Conservation (phyloP, 2,113 vertebrate genomes). For the Pelusios castaneus region DNA sequence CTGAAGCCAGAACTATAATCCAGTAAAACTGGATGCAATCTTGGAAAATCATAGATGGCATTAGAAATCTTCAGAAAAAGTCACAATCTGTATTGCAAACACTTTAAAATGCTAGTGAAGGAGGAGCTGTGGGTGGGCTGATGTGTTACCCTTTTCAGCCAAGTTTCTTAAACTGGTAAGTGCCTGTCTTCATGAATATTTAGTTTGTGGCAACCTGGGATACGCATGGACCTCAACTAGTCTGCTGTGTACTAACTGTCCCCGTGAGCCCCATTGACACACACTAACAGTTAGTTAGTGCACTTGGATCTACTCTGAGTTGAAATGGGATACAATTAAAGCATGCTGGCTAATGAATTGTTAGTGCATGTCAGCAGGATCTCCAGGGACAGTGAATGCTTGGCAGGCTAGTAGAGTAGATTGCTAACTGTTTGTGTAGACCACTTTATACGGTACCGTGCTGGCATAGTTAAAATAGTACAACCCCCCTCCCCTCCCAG, state of each 20-base stretch:
- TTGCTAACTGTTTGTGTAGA: neutral
- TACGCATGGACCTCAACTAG: neutral
- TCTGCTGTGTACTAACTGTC: neutral
- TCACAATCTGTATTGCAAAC: constrained; percentile 9
- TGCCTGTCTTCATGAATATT: neutral
- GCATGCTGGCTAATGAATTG: neutral
- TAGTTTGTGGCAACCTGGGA: no score
- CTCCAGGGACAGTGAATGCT: neutral
- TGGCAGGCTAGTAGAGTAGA: neutral
- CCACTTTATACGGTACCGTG: neutral
- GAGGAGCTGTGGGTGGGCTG: neutral
- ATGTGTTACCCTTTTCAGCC: neutral
- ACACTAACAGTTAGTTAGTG: no score
- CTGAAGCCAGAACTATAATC: constrained; percentile 54
- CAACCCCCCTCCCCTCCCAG: neutral
- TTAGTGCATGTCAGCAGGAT: neutral
- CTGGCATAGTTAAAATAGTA: neutral
- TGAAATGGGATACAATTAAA: neutral
- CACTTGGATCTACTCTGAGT: neutral
- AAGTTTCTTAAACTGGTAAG: neutral
- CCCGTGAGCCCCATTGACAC: no score
- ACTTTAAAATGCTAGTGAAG: neutral
- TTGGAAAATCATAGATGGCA: constrained; percentile 20
- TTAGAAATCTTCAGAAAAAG: constrained; percentile 11
- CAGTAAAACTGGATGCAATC: constrained; percentile 52